Percentiles rank a stretch among this genome's conserved stretches.
These are phyloP conservation scores for Chalcosyrphus nemorum DNA, from an alignment of 2,888 invertebrate genomes.

Conservation along the genomic window DNA sequence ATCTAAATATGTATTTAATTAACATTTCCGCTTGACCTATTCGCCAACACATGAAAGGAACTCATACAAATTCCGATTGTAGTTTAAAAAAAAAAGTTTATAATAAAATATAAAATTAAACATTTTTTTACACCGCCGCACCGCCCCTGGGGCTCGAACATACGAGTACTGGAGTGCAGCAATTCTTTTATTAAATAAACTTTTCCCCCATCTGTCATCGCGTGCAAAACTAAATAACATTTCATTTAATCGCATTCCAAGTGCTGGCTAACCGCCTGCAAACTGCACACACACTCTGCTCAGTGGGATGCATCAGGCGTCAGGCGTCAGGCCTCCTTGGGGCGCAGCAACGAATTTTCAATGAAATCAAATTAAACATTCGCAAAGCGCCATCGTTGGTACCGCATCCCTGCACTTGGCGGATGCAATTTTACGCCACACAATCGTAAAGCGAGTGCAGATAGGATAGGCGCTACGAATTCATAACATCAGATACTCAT, in stretches of 20 bases:
- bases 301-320: not conserved
- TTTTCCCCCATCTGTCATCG: constrained; percentile 50
- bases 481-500: constrained; percentile 51
- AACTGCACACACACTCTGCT: not conserved
- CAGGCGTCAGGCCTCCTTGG: not conserved
- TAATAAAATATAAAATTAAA: constrained; percentile 29
- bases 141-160: not conserved
- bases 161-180: no score
- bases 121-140: not conserved
- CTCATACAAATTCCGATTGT: constrained; percentile 3
- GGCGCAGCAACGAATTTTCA: constrained; percentile 51
- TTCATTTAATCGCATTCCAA: constrained; percentile 46
- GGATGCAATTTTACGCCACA: constrained; percentile 67
- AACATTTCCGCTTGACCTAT: not conserved
- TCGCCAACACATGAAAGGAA: constrained; percentile 1
- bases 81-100: not conserved
- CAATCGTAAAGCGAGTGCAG: constrained; percentile 51
- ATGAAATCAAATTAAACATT: constrained; percentile 70
- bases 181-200: constrained; percentile 61
- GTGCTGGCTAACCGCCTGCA: constrained; percentile 44
- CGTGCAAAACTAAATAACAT: constrained; percentile 49
- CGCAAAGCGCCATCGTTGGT: constrained; percentile 22
- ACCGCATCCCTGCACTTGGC: constrained; percentile 41
- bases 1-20: no score
- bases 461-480: constrained; percentile 8